phyloP scores from a whole-genome alignment of 1,140 invertebrate species.

The Mercenaria mercenaria region DNA sequence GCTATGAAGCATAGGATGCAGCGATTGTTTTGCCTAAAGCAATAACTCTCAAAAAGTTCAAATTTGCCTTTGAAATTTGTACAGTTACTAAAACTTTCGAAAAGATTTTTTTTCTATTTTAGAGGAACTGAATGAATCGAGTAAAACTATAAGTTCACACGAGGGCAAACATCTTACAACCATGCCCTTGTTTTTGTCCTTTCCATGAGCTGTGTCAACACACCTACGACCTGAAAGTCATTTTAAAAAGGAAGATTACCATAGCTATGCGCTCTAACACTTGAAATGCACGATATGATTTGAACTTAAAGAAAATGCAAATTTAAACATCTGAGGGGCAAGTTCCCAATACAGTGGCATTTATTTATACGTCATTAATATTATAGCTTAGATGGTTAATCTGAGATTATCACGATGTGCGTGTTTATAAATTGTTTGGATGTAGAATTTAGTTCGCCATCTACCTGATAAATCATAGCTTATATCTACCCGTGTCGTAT shows the following conservation, averaged over 20 bases:
- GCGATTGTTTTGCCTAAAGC: too few species aligned
- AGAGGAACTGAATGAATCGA: too few species aligned
- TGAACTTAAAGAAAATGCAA: background rate
- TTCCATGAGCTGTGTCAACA: background rate
- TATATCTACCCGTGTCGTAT: slow-evolving; percentile 22
- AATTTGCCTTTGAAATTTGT: too few species aligned
- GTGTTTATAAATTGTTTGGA: slow-evolving; percentile 38
- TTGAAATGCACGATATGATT: background rate
- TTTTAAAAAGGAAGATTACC: background rate
- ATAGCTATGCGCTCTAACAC: background rate
- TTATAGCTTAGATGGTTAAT: slow-evolving; percentile 15
- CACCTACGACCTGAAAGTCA: background rate
- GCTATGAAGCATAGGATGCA: too few species aligned
- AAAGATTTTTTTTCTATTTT: too few species aligned
- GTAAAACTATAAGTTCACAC: too few species aligned
- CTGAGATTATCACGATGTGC: slow-evolving; percentile 45
- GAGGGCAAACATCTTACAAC: too few species aligned
- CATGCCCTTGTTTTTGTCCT: background rate
- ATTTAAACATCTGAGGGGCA: background rate
- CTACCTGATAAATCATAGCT: slow-evolving; percentile 46
- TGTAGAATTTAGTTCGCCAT: slow-evolving; percentile 15
- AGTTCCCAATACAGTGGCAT: background rate
- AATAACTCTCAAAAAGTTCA: too few species aligned
- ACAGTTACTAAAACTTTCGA: too few species aligned
- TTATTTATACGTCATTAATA: slow-evolving; percentile 48